Percentiles rank a stretch among this genome's conserved stretches.
phyloP scores from a whole-genome alignment of 2,113 vertebrate species.

The Sminthopsis crassicaudata region DNA sequence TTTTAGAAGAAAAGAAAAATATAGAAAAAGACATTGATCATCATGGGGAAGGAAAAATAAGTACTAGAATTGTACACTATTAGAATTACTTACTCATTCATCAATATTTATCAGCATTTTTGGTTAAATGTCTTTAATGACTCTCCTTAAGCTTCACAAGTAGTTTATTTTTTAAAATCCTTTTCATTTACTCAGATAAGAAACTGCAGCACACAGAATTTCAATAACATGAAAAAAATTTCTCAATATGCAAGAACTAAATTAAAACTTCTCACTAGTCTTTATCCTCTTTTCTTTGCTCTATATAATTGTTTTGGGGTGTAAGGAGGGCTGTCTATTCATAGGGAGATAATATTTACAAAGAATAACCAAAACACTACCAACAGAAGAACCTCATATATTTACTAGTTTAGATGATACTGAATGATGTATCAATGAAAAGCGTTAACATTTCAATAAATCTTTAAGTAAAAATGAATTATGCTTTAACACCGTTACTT shows the following conservation, averaged over 20 bases:
- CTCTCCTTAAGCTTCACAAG: slow-evolving; percentile 31
- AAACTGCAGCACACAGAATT: slow-evolving; percentile 11
- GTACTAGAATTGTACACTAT: neutral
- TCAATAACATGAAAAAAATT: slow-evolving; percentile 4
- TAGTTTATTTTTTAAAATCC: slow-evolving; percentile 40
- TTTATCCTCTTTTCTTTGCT: slow-evolving; percentile 26
- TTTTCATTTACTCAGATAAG: slow-evolving; percentile 36
- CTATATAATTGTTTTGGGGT: slow-evolving; percentile 11
- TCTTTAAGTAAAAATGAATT: neutral
- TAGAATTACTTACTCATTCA: neutral
- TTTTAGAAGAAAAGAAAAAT: neutral
- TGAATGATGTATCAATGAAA: neutral
- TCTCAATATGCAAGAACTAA: slow-evolving; percentile 25
- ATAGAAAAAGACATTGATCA: neutral
- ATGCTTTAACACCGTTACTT: neutral
- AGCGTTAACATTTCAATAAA: neutral
- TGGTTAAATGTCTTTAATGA: neutral
- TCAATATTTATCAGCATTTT: neutral
- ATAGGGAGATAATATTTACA: neutral
- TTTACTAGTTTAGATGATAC: neutral
- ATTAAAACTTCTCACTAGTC: slow-evolving; percentile 9
- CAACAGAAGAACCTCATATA: neutral
- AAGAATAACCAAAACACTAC: slow-evolving; percentile 23
- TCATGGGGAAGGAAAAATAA: neutral
- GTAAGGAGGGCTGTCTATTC: neutral